These are phyloP conservation scores for Rhagonycha fulva DNA, from an alignment of 2,888 invertebrate genomes.

Conservation along the genomic window DNA sequence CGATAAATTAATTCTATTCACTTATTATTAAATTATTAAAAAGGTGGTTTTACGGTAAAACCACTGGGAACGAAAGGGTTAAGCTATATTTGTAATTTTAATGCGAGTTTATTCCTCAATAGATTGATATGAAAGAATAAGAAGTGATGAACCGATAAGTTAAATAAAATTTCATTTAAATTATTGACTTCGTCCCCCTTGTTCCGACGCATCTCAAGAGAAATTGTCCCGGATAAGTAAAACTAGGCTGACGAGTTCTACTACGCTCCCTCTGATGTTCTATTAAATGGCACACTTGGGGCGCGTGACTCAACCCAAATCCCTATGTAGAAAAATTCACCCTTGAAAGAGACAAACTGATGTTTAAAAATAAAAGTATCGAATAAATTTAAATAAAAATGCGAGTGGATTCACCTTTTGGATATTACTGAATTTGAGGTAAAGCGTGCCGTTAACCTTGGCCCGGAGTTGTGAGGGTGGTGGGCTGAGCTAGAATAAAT, in stretches of 20 bases:
- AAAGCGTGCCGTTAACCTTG: slow-evolving; percentile 44
- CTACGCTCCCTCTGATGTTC: not conserved
- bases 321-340: slow-evolving; percentile 1
- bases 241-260: slow-evolving; percentile 8
- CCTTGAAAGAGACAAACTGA: not conserved
- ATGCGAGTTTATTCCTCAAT: too few relatives aligned
- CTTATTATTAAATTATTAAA: too few relatives aligned
- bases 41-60: too few relatives aligned
- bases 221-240: slow-evolving; percentile 6
- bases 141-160: too few relatives aligned
- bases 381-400: not conserved
- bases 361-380: not conserved
- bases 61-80: too few relatives aligned
- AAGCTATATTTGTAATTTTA: too few relatives aligned
- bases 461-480: slow-evolving; percentile 39
- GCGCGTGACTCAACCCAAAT: slow-evolving; percentile 35
- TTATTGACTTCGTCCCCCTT: too few relatives aligned
- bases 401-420: slow-evolving; percentile 11
- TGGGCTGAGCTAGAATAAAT: slow-evolving; percentile 32
- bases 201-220: too few relatives aligned
- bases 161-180: too few relatives aligned
- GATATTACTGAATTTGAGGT: not conserved
- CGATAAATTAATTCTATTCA: too few relatives aligned
- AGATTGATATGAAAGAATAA: too few relatives aligned
- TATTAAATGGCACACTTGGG: slow-evolving; percentile 25